phyloP scores from a whole-genome alignment of 1,140 invertebrate species.

The Diplogasteroides magnus region DNA sequence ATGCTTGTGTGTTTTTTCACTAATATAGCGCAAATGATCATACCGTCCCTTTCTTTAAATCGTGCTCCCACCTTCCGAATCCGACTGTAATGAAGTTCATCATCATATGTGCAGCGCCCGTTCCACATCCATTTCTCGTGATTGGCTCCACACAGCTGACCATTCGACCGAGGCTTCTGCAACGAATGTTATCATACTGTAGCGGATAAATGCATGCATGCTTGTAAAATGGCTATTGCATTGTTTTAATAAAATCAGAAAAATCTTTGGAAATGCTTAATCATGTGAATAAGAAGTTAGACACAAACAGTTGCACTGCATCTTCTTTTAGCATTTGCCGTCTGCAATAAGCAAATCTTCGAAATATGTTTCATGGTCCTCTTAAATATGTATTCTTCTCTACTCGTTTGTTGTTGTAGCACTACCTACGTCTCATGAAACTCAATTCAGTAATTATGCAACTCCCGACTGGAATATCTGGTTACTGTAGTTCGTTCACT shows the following conservation, averaged over 20 bases:
- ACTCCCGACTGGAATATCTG: too few relatives aligned
- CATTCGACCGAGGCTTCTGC: slow-evolving; percentile 29
- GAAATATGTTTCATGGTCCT: background rate
- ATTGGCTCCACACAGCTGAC: slow-evolving; percentile 33
- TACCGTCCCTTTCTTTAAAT: background rate
- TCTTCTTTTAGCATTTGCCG: background rate
- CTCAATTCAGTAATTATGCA: background rate
- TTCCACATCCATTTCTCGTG: slow-evolving; percentile 29
- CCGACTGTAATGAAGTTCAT: slow-evolving; percentile 36
- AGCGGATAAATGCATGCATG: too few relatives aligned
- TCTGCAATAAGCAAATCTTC: background rate
- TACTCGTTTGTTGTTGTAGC: background rate
- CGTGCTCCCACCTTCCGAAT: slow-evolving; percentile 15
- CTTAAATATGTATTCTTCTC: background rate
- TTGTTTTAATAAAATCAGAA: background rate
- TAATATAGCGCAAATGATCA: background rate
- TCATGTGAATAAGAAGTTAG: background rate
- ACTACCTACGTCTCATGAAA: background rate
- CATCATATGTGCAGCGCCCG: slow-evolving; percentile 32
- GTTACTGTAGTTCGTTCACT: background rate
- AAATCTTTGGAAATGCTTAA: background rate
- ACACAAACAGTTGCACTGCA: background rate
- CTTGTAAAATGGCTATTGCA: too few relatives aligned
- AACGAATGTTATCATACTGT: slow-evolving; percentile 11
- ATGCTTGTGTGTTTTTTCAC: background rate